Base-by-base conservation (phyloP, 92 coral and sea anemone species). In the Galaxea fascicularis region DNA sequence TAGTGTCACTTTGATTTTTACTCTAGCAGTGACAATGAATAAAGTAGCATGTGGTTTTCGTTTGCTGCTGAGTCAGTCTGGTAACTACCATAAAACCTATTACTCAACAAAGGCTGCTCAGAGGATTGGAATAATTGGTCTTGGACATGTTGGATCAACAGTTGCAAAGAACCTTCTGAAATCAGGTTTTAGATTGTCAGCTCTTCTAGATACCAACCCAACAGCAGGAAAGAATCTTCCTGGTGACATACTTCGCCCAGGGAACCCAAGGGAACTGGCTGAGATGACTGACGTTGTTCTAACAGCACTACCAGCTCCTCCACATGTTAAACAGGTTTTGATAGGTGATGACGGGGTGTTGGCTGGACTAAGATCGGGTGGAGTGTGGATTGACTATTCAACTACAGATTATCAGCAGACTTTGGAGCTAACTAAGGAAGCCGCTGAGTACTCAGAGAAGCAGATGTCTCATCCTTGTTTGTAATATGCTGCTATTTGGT, bases 261-360 rank as follows among this genome's bases (percentile, higher is more conserved):
- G 27, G 10, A 76, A 52, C 10, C 86, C 93, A 0, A 58, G 79
- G 13, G 94, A 89, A 58, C 80, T 86, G 49, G 89, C 91, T 6
- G 45, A 18, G 58, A 81, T 69, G 59, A 47, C 73, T 45, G 93
- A 92, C 22, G 88, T 92, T 16, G 88, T 92, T 4, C 58, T 90
- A 18, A 92, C 95, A 12, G 93, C 95, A 0, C 89, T 92, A n/a
- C 93, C 93, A 10, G 89, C 90, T n/a, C 93, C 95, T n/a, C 90
- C 70, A 0, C 88, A 92, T 58, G 95, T 92, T 20, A 90, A 76
- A 68, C 84, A 83, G 51, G 95, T 56, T 16, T 39, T 92, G 88
- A 65, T 17, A 0, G 89, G 89, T 2, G 88, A 92, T 41, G 85
- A 89, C 27, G 93, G 88, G 7, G 89, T 86, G 17, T 76, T 90